These are phyloP conservation scores for Antechinus stuartii DNA, from an alignment of 2,113 vertebrate genomes.

Conservation along the genomic window DNA sequence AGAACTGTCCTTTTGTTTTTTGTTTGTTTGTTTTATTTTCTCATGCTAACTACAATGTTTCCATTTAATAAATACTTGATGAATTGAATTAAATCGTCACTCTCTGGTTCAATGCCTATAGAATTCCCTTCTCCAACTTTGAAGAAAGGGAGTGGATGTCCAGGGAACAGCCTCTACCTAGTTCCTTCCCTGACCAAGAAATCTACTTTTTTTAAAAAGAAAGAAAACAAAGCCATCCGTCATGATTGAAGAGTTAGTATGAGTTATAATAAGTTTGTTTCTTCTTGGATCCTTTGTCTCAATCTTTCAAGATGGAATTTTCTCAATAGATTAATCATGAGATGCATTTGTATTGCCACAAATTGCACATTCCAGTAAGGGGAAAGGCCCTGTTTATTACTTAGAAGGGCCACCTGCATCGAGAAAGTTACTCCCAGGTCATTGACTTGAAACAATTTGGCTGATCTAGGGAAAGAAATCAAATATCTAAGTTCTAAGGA, in stretches of 20 bases:
- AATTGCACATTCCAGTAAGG: slow-evolving; percentile 66
- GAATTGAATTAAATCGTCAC: neutral
- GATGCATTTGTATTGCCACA: slow-evolving; percentile 57
- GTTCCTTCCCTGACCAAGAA: neutral
- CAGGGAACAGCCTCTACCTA: neutral
- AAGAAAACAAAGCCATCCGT: neutral
- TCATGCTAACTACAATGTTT: neutral
- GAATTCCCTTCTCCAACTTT: neutral
- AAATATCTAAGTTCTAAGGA: slow-evolving; percentile 34
- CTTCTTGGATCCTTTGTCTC: neutral
- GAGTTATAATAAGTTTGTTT: neutral
- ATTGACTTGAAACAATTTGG: slow-evolving; percentile 33
- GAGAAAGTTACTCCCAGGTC: slow-evolving; percentile 71
- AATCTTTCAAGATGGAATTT: slow-evolving; percentile 69
- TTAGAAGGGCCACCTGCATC: slow-evolving; percentile 67
- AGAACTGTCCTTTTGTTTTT: neutral
- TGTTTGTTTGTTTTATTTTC: neutral
- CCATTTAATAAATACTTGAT: neutral
- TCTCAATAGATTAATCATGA: slow-evolving; percentile 64
- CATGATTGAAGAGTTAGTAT: neutral
- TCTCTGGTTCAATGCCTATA: neutral
- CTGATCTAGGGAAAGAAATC: slow-evolving; percentile 31
- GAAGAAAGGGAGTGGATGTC: neutral
- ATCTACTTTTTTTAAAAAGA: neutral
- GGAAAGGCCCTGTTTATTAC: slow-evolving; percentile 64